These are phyloP conservation scores for Emmelina monodactyla DNA, from an alignment of 2,888 invertebrate genomes.

Conservation along the genomic window DNA sequence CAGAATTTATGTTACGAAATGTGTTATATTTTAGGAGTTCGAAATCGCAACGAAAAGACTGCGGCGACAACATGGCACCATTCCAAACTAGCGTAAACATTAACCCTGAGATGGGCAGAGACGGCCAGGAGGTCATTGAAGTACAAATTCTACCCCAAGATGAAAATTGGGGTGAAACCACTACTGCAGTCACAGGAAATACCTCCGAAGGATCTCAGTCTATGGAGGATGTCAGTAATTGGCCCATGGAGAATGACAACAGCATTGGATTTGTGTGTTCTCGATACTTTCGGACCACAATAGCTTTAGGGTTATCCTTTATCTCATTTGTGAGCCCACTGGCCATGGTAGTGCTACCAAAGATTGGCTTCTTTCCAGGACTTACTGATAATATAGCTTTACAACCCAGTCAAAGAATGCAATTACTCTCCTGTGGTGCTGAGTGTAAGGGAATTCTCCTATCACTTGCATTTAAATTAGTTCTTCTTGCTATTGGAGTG, in stretches of 20 bases:
- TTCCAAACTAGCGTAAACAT: constrained; percentile 87
- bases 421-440: constrained; percentile 83
- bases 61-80: constrained; percentile 77
- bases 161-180: constrained; percentile 99
- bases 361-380: constrained; percentile 85
- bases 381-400: constrained; percentile 72
- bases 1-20: too few species aligned
- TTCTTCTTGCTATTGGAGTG: constrained; percentile 86
- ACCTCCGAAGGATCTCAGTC: constrained; percentile 96
- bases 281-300: constrained; percentile 81
- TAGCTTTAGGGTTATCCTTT: constrained; percentile 81
- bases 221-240: constrained; percentile 88
- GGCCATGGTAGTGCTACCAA: constrained; percentile 94
- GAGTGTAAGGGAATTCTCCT: constrained; percentile 95
- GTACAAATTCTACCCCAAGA: constrained; percentile 96
- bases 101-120: constrained; percentile 76
- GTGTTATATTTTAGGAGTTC: constrained; percentile 61
- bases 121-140: constrained; percentile 92
- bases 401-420: constrained; percentile 73
- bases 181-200: constrained; percentile 95
- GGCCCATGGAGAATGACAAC: constrained; percentile 78
- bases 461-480: constrained; percentile 89
- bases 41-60: constrained; percentile 71
- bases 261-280: constrained; percentile 79
- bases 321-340: constrained; percentile 91